Evolutionary conservation across 2,888 invertebrate genomes (phyloP), one percentile per base, ranked within the genome.

Genomic region (Chorisops tibialis): DNA sequence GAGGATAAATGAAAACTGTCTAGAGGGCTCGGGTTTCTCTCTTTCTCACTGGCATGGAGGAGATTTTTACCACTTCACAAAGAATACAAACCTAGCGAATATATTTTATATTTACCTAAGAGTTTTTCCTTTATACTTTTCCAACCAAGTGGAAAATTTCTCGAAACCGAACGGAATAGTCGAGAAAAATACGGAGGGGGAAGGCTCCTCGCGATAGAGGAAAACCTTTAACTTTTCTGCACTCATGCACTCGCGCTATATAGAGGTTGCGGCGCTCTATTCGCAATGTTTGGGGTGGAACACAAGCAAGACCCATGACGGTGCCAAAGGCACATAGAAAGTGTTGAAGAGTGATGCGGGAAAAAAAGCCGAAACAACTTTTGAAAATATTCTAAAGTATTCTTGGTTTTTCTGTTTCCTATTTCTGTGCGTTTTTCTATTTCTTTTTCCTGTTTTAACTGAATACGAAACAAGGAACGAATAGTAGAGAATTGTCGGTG

Each of bases 111-210:
- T 16, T 41, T 16, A 14, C 14, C 16, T 41, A 14, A 3, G 2
- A 41, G 41, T 14, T 14, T 39, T 41, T 41, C 16, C 41, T 41
- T 41, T 41, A n/a, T 14, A n/a, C 12, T 41, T 12, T 41, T 41
- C 41, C 41, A 41, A 41, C 41, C 41, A 41, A 41, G 11, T 41
- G 16, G n/a, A 41, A 41, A 41, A 41, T 30, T 30, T 30, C n/a
- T 30, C 30, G 30, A 9, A 30, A 30, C 30, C 5, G 30, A 30
- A 30, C 5, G 30, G 9, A 30, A 30, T 7, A 5, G 5, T 9
- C 30, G 30, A 9, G 30, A 60, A 30, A 60, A 48, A 49, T 14
- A 30, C 30, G 30, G 30, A 30, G 30, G 30, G n/a, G n/a, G n/a
- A n/a, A n/a, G n/a, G n/a, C n/a, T n/a, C n/a, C n/a, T n/a, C n/a